phyloP scores from a whole-genome alignment of 2,888 invertebrate genomes.

The Epicampocera succincta region DNA sequence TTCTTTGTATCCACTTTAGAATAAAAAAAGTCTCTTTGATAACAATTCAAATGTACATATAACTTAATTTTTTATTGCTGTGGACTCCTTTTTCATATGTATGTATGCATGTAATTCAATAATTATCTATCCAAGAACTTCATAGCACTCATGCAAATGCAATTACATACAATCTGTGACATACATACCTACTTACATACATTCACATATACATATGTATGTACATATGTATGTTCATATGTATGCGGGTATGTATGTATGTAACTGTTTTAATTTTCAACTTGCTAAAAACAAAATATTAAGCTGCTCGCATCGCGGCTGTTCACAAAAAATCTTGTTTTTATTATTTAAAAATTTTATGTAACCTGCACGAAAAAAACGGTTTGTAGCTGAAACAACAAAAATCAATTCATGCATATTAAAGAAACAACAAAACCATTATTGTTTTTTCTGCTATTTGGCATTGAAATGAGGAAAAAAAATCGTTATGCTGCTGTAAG shows the following conservation, averaged over 20 bases:
- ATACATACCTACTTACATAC: too few species aligned
- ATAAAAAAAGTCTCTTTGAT: conserved; percentile 6
- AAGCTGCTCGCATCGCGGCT: background rate
- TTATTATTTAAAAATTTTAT: conserved; percentile 35
- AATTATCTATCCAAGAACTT: background rate
- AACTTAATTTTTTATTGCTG: background rate
- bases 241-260: too few species aligned
- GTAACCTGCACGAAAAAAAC: conserved; percentile 25
- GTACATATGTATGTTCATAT: background rate
- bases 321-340: conserved; percentile 10
- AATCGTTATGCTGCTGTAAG: conserved; percentile 45
- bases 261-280: background rate
- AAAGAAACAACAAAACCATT: conserved; percentile 6
- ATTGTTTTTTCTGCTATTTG: conserved; percentile 37
- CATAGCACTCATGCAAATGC: background rate
- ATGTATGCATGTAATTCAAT: too few species aligned
- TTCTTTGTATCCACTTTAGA: conserved; percentile 19
- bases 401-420: conserved; percentile 36
- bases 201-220: too few species aligned
- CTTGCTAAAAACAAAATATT: background rate
- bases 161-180: background rate
- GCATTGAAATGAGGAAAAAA: conserved; percentile 59
- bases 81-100: background rate
- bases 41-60: conserved; percentile 15
- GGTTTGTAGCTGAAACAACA: background rate